A percentile compares a stretch with the other conserved stretches of the same genome.
phyloP scores from a whole-genome alignment of 2,113 vertebrate genomes.

The Sceloporus tristichus region DNA sequence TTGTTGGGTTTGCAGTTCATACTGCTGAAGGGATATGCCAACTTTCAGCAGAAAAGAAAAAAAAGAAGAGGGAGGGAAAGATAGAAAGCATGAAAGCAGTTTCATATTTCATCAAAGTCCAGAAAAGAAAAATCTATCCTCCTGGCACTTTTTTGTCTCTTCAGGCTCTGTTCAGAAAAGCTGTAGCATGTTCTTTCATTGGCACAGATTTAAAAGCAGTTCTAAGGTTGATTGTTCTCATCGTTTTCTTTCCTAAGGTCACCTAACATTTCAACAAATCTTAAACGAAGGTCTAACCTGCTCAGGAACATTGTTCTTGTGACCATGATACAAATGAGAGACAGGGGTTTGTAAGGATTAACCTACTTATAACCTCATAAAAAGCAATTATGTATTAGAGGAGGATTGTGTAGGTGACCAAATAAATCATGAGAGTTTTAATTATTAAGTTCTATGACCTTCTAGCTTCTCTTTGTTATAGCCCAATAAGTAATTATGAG shows the following conservation, averaged over 20 bases:
- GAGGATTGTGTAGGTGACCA: not conserved
- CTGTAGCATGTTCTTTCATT: slow-evolving; percentile 22
- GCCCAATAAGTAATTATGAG: not conserved
- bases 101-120: slow-evolving; percentile 30
- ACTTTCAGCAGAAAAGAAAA: slow-evolving; percentile 11
- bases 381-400: slow-evolving; percentile 5
- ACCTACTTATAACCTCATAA: not conserved
- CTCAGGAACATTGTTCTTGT: not conserved
- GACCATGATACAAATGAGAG: not conserved
- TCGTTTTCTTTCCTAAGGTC: not conserved
- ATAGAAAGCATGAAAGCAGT: not conserved
- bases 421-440: not conserved
- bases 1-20: slow-evolving; percentile 29
- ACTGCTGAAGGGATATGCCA: slow-evolving; percentile 13
- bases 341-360: not conserved
- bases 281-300: slow-evolving; percentile 10
- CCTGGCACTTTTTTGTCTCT: not conserved
- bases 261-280: not conserved
- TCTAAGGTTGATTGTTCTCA: slow-evolving; percentile 5
- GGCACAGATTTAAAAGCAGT: slow-evolving; percentile 30
- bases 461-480: not conserved
- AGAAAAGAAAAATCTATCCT: slow-evolving; percentile 24
- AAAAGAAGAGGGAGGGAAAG: not conserved
- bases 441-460: not conserved
- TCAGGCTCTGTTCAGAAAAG: not conserved